These are phyloP conservation scores for Drosophila cracens DNA, from an alignment of 2,888 invertebrate species.

Conservation along the genomic window DNA sequence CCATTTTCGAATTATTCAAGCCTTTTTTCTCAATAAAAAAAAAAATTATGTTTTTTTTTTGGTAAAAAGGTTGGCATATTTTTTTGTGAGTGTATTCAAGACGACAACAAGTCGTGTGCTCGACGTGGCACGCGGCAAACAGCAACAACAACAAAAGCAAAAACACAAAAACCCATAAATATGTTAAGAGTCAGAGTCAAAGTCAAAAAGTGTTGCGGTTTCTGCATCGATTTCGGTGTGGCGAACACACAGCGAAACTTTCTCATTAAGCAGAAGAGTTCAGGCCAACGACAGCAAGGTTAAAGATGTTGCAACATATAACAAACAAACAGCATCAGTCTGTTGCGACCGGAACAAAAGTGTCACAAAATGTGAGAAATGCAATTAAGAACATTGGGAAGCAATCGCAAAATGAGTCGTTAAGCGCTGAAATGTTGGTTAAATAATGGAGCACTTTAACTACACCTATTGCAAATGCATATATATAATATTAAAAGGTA, in stretches of 20 bases:
- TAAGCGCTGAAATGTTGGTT: not conserved
- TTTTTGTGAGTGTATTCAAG: slow-evolving; percentile 12
- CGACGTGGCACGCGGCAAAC: slow-evolving; percentile 72
- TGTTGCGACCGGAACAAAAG: slow-evolving; percentile 28
- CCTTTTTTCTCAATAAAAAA: not conserved
- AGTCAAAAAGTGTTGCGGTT: slow-evolving; percentile 72
- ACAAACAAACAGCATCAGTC: slow-evolving; percentile 16
- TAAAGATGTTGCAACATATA: slow-evolving; percentile 36
- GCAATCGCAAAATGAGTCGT: not conserved
- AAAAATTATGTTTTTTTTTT: not conserved
- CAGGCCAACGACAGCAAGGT: slow-evolving; percentile 58
- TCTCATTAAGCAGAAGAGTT: slow-evolving; percentile 74
- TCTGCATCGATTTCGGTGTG: slow-evolving; percentile 45
- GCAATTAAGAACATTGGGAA: slow-evolving; percentile 17
- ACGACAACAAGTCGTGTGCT: slow-evolving; percentile 51
- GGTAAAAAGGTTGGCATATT: no score
- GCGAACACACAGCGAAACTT: slow-evolving; percentile 51
- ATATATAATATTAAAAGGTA: not conserved
- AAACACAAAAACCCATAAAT: slow-evolving; percentile 76
- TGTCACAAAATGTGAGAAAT: slow-evolving; percentile 10
- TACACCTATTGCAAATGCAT: not conserved
- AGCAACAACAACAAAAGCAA: slow-evolving; percentile 24
- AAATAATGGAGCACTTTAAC: not conserved
- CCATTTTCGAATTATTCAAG: not conserved
- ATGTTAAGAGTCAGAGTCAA: slow-evolving; percentile 80